Base-by-base conservation (phyloP, 2,797 vertebrate genomes). In the Microctenopoma stevenorrisi region DNA sequence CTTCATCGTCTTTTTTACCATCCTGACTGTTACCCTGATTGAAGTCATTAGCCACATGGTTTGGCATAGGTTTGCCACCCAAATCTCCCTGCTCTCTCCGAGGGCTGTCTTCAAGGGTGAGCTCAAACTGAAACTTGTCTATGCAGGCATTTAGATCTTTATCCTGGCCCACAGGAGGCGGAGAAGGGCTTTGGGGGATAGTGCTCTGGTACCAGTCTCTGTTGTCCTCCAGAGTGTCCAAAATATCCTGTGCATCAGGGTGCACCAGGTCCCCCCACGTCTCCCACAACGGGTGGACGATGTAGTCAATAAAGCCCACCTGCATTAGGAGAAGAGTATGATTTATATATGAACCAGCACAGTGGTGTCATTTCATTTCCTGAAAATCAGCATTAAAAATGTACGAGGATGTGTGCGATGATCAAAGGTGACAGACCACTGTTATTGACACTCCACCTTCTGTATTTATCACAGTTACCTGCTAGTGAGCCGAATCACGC, bases 261-360 rank as follows among this genome's bases (percentile, higher is more conserved):
- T 97, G 95, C 74, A 98, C 97, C 38, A 98, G 90, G 87, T 98
- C 97, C 0, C 96, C 95, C 97, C 97, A 98, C 0, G 97, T 97
- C 91, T 98, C 97, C 97, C 97, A 98, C 81, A 98, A 78, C 0
- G 97, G 97, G 78, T 97, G 97, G 46, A 97, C 97, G 2, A 97
- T 97, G 87, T 97, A 98, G 91, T 98, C 97, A 5, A 98, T 97
- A 84, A 98, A 98, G 64, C 97, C 97, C 91, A 98, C 96, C 97
- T 98, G 83, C 10, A 58, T 28, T 2, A 69, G 44, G 46, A 35
- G 28, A 11, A 67, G 38, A 78, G 22, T 4, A 40, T 64, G 64
- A 80, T 16, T 58, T 28, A 47, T 33, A 58, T 46, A 57, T 56
- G 38, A 74, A 53, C 51, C 1, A 49, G 68, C 79, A 53, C 73